phyloP scores from a whole-genome alignment of 2,888 invertebrate genomes.

The Caenorhabditis zanzibari region DNA sequence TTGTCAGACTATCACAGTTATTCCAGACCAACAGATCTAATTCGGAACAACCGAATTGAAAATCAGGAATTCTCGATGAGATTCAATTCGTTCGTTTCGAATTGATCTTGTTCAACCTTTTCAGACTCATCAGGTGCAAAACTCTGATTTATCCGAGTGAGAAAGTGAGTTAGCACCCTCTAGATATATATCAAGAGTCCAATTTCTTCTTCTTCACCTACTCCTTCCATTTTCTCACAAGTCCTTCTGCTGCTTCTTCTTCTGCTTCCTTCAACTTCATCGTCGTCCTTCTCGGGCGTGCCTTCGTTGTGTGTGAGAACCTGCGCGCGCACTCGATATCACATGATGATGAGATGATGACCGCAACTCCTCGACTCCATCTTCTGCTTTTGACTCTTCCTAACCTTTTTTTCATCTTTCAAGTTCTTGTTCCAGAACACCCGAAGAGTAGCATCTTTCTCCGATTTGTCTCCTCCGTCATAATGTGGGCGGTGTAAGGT shows the following conservation, averaged over 20 bases:
- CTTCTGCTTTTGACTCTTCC: slow-evolving; percentile 12
- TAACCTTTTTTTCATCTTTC: background rate
- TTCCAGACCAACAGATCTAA: background rate
- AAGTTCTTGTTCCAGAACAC: slow-evolving; percentile 11
- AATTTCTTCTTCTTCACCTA: slow-evolving; percentile 50
- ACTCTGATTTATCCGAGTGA: slow-evolving; percentile 1
- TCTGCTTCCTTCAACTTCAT: slow-evolving; percentile 50
- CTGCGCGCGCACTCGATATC: slow-evolving; percentile 64
- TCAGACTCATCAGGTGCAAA: slow-evolving; percentile 22
- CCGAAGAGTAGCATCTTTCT: background rate
- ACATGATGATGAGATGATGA: slow-evolving; percentile 62
- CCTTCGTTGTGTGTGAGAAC: slow-evolving; percentile 57
- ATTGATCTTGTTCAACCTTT: slow-evolving; percentile 1
- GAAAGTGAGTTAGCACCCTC: slow-evolving; percentile 29
- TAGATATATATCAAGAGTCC: slow-evolving; percentile 60
- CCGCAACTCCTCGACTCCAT: slow-evolving; percentile 42
- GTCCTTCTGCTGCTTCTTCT: slow-evolving; percentile 49
- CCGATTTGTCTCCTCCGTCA: slow-evolving; percentile 29
- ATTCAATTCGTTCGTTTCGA: background rate
- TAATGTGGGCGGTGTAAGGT: slow-evolving; percentile 46
- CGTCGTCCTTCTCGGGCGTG: slow-evolving; percentile 31
- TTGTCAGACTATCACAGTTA: background rate
- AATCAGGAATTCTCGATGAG: too few relatives aligned
- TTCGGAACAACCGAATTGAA: too few relatives aligned
- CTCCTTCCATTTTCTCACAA: slow-evolving; percentile 60